Evolutionary conservation across 1,140 invertebrate genomes (phyloP), one percentile per base, ranked within the genome.

Genomic region (Drosophila cardini): DNA sequence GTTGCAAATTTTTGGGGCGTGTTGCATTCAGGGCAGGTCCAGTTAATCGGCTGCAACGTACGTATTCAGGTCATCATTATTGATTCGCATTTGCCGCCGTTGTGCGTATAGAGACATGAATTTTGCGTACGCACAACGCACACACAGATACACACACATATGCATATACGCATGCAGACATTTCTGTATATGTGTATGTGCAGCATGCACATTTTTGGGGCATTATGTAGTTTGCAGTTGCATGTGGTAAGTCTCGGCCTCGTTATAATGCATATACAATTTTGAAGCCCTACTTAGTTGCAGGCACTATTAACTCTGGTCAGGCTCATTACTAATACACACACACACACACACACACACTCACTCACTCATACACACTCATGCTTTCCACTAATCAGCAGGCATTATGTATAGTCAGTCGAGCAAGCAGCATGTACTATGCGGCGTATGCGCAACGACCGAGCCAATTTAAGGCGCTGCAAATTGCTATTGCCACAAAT

Each of bases 41-140:
- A 80, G 85, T 89, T 89, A 89, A 89, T 89, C 84, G 86, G 80
- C 68, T 83, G 84, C 84, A 87, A 69, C 72, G 72, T 72, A 62
- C 85, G 85, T 89, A 89, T 89, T 89, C 84, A 89, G 84, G 84
- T 89, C 84, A 89, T 90, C 85, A 90, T 89, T 89, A 89, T 89
- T 89, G 84, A 89, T 89, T 89, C 80, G 84, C 73, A 78, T 63
- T 77, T 70, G 72, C 72, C 82, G 76, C 83, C 68, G 79, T 52
- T 75, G 84, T 87, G 84, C 80, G 84, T 89, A 87, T 79, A 87
- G 84, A 87, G 84, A 87, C 84, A 87, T 84, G 84, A 78, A 87
- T 89, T 85, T 84, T 87, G 77, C 84, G 84, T 87, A 87, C 85
- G 83, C 83, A 89, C 43, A 56, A 38, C 48, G 30, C 45, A 72